Evolutionary conservation across 2,113 vertebrate species (phyloP), one percentile per base, ranked within the genome.

Genomic region (Hiodon tergisus): DNA sequence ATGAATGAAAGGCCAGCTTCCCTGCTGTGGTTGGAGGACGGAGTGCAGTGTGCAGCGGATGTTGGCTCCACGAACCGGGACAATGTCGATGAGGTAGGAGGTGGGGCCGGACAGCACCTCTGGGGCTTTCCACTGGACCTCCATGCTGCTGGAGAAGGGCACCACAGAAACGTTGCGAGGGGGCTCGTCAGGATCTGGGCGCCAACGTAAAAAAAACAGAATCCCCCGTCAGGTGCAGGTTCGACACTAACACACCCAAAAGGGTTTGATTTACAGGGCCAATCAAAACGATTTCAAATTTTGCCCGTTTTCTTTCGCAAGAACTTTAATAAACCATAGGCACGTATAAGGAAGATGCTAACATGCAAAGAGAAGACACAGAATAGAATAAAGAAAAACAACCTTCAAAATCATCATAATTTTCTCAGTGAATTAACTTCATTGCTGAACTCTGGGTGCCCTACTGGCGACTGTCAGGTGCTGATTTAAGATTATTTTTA

Each of bases 401-500:
- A n/a, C 48, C 13, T 16, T 47, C 71, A 66, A 78, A 31, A 31
- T 31, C 31, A 31, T 31, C 31, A 31, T 31, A 10, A 48, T 73
- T 58, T 60, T 63, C 57, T 4, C 14, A 59, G 57, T n/a, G 53
- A 75, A 10, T 69, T 76, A 57, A 0, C 48, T 58, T 81, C 59
- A 80, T 84, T 81, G 78, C 81, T 85, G 93, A 91, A 87, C 85
- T 84, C 72, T 85, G 76, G 76, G 82, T 90, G 84, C 85, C 88
- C 92, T 83, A 80, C 81, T 81, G 79, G 88, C 80, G 89, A 85
- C 92, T 92, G 91, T 88, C 87, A 89, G 14, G 5, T 77, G 73
- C 83, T 94, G 94, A 95, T 96, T 96, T 94, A 96, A 83, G 91
- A 90, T 91, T 93, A 91, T 94, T 94, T 94, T 92, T 91, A 94